phyloP scores from a whole-genome alignment of 2,113 vertebrate species.

The Fulmarus glacialis region DNA sequence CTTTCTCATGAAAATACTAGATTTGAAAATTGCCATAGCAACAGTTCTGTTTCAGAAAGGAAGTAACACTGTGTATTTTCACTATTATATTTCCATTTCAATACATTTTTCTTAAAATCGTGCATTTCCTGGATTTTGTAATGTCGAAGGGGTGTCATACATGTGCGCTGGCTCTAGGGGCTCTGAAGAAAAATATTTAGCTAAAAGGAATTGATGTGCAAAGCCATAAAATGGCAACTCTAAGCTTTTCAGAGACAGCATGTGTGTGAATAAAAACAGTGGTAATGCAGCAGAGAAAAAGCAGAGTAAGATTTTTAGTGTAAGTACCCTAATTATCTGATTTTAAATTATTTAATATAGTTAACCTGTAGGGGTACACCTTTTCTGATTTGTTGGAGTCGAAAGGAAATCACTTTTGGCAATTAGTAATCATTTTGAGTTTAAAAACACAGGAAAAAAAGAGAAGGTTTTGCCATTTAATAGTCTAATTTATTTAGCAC shows the following conservation, averaged over 20 bases:
- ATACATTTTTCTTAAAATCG: background rate
- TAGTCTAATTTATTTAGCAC: background rate
- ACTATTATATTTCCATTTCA: slow-evolving; percentile 1
- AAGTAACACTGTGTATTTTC: background rate
- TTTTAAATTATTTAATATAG: background rate
- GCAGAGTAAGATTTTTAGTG: background rate
- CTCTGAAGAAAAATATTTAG: background rate
- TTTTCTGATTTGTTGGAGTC: background rate
- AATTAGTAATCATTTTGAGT: background rate
- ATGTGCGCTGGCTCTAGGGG: background rate
- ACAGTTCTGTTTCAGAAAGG: slow-evolving; percentile 8
- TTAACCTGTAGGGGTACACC: background rate
- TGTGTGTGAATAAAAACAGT: background rate
- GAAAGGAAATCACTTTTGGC: background rate
- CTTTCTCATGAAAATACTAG: background rate
- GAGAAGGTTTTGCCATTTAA: background rate
- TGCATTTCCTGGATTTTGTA: background rate
- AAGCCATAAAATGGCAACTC: background rate
- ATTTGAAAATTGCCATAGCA: slow-evolving; percentile 51
- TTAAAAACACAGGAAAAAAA: background rate
- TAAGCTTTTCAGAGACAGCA: background rate
- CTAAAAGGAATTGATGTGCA: background rate
- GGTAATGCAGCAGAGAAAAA: background rate
- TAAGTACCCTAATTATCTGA: background rate
- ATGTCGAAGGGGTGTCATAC: background rate